These are phyloP conservation scores for Benitochromis conjunctus DNA, from an alignment of 2,113 vertebrate species.

Conservation along the genomic window DNA sequence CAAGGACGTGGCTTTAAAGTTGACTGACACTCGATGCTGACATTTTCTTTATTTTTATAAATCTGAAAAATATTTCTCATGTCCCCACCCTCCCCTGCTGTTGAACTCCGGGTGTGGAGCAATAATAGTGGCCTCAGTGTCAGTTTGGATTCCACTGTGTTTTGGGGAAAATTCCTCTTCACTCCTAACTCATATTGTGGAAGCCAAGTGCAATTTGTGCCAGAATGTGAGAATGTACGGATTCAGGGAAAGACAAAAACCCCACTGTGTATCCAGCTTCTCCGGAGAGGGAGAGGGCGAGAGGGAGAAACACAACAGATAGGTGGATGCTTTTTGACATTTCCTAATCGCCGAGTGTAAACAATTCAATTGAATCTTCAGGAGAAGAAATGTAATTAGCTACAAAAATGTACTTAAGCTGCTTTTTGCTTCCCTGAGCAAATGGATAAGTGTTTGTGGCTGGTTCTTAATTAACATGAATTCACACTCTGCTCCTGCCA, in stretches of 20 bases:
- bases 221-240: conserved; percentile 47
- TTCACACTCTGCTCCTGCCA: not conserved
- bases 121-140: conserved; percentile 57
- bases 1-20: not conserved
- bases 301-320: conserved; percentile 4
- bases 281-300: not conserved
- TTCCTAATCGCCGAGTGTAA: conserved; percentile 43
- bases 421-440: not conserved
- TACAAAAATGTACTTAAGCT: conserved; percentile 56
- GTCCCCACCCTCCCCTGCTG: conserved; percentile 3
- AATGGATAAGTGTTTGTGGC: conserved; percentile 24
- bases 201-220: conserved; percentile 54
- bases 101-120: conserved; percentile 61
- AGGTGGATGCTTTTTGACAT: conserved; percentile 20
- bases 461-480: not conserved
- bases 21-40: not conserved
- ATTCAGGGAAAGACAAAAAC: conserved; percentile 43
- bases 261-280: conserved; percentile 30
- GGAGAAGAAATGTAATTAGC: conserved; percentile 66
- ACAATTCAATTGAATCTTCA: conserved; percentile 59
- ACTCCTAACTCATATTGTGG: conserved; percentile 43
- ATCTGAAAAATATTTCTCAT: not conserved
- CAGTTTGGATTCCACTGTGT: conserved; percentile 67
- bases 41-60: not conserved
- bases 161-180: conserved; percentile 67